Evolutionary conservation across 2,888 invertebrate species (phyloP), one percentile per base, ranked within the genome.

Genomic region (Pasiphila rectangulata): DNA sequence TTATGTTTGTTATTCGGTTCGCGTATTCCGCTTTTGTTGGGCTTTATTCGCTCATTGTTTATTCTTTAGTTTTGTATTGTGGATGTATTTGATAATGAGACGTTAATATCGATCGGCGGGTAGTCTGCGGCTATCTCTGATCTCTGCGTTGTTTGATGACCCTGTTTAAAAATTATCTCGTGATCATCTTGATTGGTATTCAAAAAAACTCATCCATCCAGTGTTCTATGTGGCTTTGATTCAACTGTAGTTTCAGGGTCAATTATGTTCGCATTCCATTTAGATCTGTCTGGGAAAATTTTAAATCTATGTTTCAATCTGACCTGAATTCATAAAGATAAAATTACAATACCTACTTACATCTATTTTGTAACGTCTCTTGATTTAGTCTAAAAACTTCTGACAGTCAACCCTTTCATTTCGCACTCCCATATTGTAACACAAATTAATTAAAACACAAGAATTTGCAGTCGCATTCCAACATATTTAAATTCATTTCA

Each of bases 1-100:
- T 87, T 80, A 85, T 81, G 76, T 86, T 87, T 87, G 85, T 83
- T 84, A 77, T 85, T 81, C 74, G 79, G 72, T 72, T 71, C 64
- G 74, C 70, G 77, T 72, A 78, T 78, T 82, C 72, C 65, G 69
- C 66, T 81, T 72, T 81, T 77, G 77, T 82, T 72, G 65, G 60
- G 65, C 62, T 69, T 75, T 66, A 63, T 72, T 75, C 72, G 69
- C 69, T 69, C 65, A 49, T 49, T 63, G 52, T 44, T 50, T 48
- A 75, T 78, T 79, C 75, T 80, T 72, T 69, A 63, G 69, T 58
- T 52, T 57, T 57, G 47, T 60, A 62, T 56, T 56, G 27, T 38
- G 37, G 49, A 53, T 63, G 70, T 68, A 64, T 67, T 67, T 56
- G 34, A 47, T 65, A 70, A 72, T 62, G 71, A 72, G 80, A 80